A percentile compares a stretch with the other conserved stretches of the same genome.
phyloP scores from a whole-genome alignment of 2,113 vertebrate genomes.

The Myanophis thanlyinensis region DNA sequence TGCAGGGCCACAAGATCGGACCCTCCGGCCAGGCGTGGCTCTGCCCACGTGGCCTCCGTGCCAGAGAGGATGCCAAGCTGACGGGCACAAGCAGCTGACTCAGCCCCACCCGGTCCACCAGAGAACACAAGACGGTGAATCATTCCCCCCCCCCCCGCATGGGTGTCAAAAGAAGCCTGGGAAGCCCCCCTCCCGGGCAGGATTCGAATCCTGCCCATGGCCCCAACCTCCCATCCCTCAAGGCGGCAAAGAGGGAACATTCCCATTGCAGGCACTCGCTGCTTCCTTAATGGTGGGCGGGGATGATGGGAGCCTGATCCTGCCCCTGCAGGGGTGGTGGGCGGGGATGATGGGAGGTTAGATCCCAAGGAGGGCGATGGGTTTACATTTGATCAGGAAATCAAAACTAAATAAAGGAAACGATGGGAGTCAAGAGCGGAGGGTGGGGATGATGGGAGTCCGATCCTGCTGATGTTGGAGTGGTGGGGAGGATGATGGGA shows the following conservation, averaged over 20 bases:
- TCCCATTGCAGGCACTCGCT: background rate
- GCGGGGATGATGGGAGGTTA: background rate
- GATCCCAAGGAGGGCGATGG: no score
- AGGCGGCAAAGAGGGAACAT: background rate
- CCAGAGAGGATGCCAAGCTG: background rate
- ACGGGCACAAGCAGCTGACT: background rate
- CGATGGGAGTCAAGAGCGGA: background rate
- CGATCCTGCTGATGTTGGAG: no score
- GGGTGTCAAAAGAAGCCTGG: background rate
- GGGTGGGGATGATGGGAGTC: background rate
- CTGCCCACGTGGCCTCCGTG: background rate
- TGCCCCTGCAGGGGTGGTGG: background rate
- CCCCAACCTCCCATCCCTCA: background rate
- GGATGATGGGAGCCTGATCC: background rate
- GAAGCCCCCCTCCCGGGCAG: background rate
- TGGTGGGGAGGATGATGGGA: no score
- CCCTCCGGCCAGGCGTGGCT: background rate
- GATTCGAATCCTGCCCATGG: background rate
- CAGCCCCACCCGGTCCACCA: background rate
- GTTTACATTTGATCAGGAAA: background rate
- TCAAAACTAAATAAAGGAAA: background rate
- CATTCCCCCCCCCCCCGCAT: background rate
- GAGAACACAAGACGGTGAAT: background rate
- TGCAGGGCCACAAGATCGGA: background rate
- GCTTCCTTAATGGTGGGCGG: background rate